phyloP scores from a whole-genome alignment of 2,888 invertebrate species.

The Temnothorax ravouxi region DNA sequence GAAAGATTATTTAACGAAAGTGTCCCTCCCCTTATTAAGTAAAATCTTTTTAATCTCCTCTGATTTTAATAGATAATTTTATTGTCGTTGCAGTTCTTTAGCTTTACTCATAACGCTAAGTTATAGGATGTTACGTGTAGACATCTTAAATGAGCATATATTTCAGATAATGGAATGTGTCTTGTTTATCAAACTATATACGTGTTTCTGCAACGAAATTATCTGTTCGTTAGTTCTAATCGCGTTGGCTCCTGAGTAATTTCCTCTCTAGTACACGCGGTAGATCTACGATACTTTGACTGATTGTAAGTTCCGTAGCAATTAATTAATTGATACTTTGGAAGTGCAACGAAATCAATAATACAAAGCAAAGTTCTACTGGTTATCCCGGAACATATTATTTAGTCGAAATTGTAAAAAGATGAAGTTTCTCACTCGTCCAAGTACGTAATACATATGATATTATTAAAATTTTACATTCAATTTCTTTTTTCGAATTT shows the following conservation, averaged over 20 bases:
- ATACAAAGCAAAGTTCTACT: slow-evolving; percentile 12
- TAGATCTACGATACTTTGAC: slow-evolving; percentile 41
- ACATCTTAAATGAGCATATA: neutral
- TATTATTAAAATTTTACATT: neutral
- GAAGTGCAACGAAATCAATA: slow-evolving; percentile 14
- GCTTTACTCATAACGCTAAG: neutral
- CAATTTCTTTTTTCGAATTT: neutral
- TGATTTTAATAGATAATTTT: neutral
- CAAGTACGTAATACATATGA: neutral
- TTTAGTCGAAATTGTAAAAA: neutral
- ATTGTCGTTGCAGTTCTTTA: neutral
- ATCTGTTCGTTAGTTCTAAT: slow-evolving; percentile 20
- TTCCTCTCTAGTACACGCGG: slow-evolving; percentile 16
- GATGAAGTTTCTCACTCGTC: neutral
- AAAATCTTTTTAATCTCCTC: neutral
- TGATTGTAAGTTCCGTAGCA: neutral
- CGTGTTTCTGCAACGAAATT: slow-evolving; percentile 26
- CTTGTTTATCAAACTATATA: slow-evolving; percentile 2
- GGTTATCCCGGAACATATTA: slow-evolving; percentile 1
- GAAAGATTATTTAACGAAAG: neutral
- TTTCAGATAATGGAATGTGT: neutral
- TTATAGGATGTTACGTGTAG: neutral
- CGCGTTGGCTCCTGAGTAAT: slow-evolving; percentile 37
- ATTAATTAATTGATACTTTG: slow-evolving; percentile 37
- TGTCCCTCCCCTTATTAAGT: neutral